A percentile compares a stretch with the other conserved stretches of the same genome.
Conservation (phyloP, 2,113 vertebrate species). For the Pomatostomus ruficeps region DNA sequence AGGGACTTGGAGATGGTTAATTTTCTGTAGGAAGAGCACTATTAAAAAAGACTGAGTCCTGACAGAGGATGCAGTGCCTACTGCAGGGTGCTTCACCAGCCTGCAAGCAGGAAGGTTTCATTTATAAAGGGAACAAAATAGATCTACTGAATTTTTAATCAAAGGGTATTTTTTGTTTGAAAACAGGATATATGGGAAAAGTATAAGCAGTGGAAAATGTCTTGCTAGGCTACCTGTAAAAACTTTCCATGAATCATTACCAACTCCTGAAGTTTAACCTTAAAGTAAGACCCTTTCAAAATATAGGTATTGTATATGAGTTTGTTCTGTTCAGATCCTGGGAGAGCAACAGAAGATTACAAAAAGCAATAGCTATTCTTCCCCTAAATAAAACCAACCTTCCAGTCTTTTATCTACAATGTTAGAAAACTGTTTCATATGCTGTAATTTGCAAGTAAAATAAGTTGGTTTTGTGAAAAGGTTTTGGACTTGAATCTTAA, state of each 20-base stretch:
- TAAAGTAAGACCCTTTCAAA: background rate
- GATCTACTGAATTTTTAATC: background rate
- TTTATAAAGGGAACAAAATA: background rate
- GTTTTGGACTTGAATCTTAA: background rate
- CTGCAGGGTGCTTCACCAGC: background rate
- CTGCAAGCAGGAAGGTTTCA: background rate
- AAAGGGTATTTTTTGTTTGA: background rate
- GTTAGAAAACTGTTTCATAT: background rate
- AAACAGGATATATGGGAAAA: background rate
- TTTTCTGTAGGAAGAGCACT: background rate
- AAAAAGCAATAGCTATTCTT: background rate
- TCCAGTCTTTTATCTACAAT: background rate
- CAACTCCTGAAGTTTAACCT: background rate
- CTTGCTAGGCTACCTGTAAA: background rate
- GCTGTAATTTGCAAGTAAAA: background rate
- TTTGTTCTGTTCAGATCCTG: background rate
- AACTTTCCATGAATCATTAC: background rate
- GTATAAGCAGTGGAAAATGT: background rate
- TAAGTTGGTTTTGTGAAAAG: slow-evolving; percentile 34
- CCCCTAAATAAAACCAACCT: background rate
- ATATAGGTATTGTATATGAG: background rate
- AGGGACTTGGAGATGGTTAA: background rate
- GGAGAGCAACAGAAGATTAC: background rate
- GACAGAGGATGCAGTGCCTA: background rate
- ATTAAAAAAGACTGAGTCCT: background rate